phyloP scores from a whole-genome alignment of 2,113 vertebrate genomes.

The Pholis gunnellus region DNA sequence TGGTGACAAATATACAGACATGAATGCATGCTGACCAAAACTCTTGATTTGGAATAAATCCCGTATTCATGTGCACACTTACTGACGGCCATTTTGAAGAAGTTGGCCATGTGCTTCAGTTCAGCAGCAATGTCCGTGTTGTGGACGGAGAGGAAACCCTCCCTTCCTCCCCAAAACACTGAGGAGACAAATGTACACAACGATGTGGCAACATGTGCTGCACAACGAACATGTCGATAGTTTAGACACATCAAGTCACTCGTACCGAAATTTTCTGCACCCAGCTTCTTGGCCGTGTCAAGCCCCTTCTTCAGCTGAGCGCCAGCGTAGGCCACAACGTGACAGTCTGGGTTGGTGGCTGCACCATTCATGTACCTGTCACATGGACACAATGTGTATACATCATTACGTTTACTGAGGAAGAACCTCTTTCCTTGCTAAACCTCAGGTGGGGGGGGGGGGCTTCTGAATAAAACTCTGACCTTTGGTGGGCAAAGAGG shows the following conservation, averaged over 20 bases:
- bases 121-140: constrained; percentile 77
- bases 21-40: not conserved
- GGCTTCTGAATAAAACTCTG: not conserved
- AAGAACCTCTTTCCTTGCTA: not conserved
- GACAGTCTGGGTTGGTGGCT: constrained; percentile 78
- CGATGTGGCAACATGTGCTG: not conserved
- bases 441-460: not conserved
- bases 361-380: constrained; percentile 81
- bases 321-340: constrained; percentile 76
- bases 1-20: constrained; percentile 31
- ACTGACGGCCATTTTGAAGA: constrained; percentile 81
- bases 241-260: not conserved
- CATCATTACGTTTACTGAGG: not conserved
- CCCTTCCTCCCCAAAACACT: constrained; percentile 83
- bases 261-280: constrained; percentile 79
- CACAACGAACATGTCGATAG: not conserved
- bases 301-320: constrained; percentile 80
- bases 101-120: constrained; percentile 79
- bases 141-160: constrained; percentile 74
- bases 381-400: not conserved
- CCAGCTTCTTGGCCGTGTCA: constrained; percentile 78
- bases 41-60: not conserved
- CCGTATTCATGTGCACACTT: constrained; percentile 28
- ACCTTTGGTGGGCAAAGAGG: constrained; percentile 79
- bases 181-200: constrained; percentile 2